These are phyloP conservation scores for Lepus americanus DNA, from an alignment of 2,113 vertebrate species.

Conservation along the genomic window DNA sequence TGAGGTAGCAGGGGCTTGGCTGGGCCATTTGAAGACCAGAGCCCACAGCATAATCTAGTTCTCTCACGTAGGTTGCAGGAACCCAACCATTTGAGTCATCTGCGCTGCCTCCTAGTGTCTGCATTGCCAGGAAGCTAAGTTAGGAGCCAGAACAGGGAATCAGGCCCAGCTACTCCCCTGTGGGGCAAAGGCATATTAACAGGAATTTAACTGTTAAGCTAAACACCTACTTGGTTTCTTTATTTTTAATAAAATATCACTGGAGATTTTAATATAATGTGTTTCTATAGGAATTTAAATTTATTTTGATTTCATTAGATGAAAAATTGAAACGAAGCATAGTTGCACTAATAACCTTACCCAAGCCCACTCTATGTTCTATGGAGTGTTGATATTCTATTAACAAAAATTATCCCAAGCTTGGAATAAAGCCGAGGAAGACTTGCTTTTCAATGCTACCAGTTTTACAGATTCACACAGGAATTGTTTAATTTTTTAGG, in stretches of 20 bases:
- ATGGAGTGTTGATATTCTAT: not conserved
- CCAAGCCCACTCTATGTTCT: not conserved
- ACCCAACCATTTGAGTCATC: too few species aligned
- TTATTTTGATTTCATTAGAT: constrained; percentile 37
- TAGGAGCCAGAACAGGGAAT: too few species aligned
- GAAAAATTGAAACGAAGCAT: not conserved
- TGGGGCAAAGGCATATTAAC: too few species aligned
- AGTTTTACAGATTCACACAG: not conserved
- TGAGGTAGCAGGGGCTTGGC: too few species aligned
- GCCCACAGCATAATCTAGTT: too few species aligned
- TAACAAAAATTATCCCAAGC: not conserved
- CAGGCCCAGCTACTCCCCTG: too few species aligned
- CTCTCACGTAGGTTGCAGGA: too few species aligned
- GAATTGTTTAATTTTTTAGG: not conserved
- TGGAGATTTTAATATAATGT: not conserved
- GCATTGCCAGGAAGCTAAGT: too few species aligned
- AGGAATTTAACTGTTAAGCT: too few species aligned
- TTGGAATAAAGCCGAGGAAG: not conserved
- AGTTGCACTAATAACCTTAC: not conserved
- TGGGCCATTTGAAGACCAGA: too few species aligned
- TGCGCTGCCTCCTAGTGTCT: too few species aligned
- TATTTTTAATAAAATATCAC: constrained; percentile 20
- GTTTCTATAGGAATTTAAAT: not conserved
- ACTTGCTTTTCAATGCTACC: not conserved
- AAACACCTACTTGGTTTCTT: not conserved